Percentiles rank a stretch among this genome's conserved stretches.
Evolutionary conservation across 2,888 invertebrate species (phyloP).

Genomic region (Eurois occulta): DNA sequence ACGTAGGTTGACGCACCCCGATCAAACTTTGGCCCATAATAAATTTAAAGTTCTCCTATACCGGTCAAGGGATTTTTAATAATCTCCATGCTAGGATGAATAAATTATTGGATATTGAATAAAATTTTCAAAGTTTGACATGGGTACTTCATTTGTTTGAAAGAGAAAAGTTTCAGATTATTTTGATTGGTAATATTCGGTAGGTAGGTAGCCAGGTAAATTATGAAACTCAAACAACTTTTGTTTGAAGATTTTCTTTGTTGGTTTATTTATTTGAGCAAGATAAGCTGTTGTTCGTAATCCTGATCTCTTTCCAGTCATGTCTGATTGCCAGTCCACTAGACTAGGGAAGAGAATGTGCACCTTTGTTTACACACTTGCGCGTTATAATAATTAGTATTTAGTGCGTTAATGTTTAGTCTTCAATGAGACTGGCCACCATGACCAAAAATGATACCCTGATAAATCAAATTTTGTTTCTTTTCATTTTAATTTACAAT

Average conservation of each 20-base stretch:
- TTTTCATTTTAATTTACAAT: too few relatives aligned
- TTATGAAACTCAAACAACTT: constrained; percentile 10
- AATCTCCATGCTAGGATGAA: constrained; percentile 70
- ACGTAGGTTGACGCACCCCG: constrained; percentile 73
- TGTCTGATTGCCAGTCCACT: too few relatives aligned
- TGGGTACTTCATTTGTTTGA: constrained; percentile 49
- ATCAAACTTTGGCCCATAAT: constrained; percentile 74
- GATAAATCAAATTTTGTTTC: too few relatives aligned
- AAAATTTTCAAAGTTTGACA: constrained; percentile 64
- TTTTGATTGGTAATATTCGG: constrained; percentile 34
- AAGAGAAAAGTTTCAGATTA: constrained; percentile 50
- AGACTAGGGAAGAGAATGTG: too few relatives aligned
- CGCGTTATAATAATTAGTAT: too few relatives aligned
- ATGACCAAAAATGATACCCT: background rate
- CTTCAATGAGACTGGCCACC: background rate
- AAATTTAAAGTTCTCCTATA: constrained; percentile 75
- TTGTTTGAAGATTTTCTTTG: constrained; percentile 10
- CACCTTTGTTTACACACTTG: too few relatives aligned
- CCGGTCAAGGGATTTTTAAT: constrained; percentile 77
- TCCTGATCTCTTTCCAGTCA: too few relatives aligned
- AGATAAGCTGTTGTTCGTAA: too few relatives aligned
- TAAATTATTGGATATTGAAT: constrained; percentile 72
- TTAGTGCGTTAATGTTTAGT: too few relatives aligned
- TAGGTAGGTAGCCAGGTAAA: constrained; percentile 20
- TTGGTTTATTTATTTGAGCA: too few relatives aligned